Conservation (phyloP, 30 jellyfish, hydroid and myxozoan species). For the Aurelia aurita region DNA sequence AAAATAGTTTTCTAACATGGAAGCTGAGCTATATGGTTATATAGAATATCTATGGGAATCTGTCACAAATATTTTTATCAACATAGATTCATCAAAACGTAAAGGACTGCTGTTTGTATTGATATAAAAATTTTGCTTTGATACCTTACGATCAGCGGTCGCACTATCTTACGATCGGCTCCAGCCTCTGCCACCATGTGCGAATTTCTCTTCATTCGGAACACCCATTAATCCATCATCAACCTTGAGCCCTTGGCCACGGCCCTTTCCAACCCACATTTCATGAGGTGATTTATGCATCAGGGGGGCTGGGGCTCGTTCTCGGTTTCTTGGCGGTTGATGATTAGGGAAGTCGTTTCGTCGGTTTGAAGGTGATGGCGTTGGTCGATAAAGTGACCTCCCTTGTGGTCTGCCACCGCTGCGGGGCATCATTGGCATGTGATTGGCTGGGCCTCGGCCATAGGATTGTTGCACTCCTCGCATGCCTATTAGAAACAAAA, state of each 20-base stretch:
- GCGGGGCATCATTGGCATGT: conserved; percentile 51
- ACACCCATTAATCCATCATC: conserved; percentile 37
- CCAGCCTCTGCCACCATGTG: conserved; percentile 49
- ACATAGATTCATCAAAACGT: conserved; percentile 53
- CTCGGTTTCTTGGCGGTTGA: conserved; percentile 10
- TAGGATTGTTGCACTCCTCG: conserved; percentile 56
- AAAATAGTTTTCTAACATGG: no score
- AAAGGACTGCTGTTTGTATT: conserved; percentile 5
- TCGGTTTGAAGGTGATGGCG: conserved; percentile 39
- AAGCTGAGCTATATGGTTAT: neutral
- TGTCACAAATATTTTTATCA: conserved; percentile 24
- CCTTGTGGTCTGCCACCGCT: conserved; percentile 63
- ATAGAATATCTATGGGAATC: conserved; percentile 16
- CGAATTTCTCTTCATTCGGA: conserved; percentile 22
- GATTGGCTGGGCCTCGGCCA: conserved; percentile 80
- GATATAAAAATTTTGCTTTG: conserved; percentile 23
- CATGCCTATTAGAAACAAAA: neutral
- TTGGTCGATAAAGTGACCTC: conserved; percentile 66
- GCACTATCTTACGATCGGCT: conserved; percentile 28
- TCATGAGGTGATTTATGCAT: conserved; percentile 31
- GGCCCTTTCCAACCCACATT: conserved; percentile 69
- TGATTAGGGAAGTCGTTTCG: conserved; percentile 7
- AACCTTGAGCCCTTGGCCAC: conserved; percentile 36
- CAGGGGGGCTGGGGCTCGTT: conserved; percentile 7
- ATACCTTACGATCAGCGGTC: conserved; percentile 28